phyloP scores from a whole-genome alignment of 1,140 invertebrate genomes.

The Babylonia areolata region DNA sequence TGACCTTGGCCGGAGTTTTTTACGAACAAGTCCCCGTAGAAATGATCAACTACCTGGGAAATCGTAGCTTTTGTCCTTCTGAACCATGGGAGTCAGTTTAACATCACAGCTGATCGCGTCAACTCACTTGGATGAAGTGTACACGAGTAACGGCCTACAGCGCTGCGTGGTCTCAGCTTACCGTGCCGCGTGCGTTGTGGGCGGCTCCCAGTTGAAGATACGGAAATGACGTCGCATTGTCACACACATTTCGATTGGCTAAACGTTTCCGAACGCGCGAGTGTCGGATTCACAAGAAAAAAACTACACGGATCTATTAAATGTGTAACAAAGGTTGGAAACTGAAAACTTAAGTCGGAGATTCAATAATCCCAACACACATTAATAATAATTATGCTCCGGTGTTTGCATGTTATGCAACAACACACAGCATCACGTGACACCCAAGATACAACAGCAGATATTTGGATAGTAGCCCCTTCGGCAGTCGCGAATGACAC shows the following conservation, averaged over 20 bases:
- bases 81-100: background rate
- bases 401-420: no score
- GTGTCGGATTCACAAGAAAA: no score
- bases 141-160: constrained; percentile 34
- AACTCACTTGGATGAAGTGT: constrained; percentile 15
- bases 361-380: no score
- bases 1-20: constrained; percentile 6
- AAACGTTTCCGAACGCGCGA: constrained; percentile 25
- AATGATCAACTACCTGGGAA: background rate
- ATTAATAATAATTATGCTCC: no score
- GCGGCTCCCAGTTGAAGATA: constrained; percentile 46
- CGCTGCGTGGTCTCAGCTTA: constrained; percentile 18
- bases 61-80: background rate
- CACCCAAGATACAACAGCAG: no score
- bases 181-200: constrained; percentile 57
- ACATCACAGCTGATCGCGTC: constrained; percentile 30
- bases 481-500: no score
- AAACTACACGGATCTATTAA: no score
- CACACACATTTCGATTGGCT: constrained; percentile 23
- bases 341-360: no score
- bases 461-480: no score
- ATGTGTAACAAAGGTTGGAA: no score
- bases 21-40: background rate
- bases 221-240: constrained; percentile 42
- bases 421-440: no score